Base-by-base conservation (phyloP, 2,797 vertebrate species). In the Liasis olivaceus region DNA sequence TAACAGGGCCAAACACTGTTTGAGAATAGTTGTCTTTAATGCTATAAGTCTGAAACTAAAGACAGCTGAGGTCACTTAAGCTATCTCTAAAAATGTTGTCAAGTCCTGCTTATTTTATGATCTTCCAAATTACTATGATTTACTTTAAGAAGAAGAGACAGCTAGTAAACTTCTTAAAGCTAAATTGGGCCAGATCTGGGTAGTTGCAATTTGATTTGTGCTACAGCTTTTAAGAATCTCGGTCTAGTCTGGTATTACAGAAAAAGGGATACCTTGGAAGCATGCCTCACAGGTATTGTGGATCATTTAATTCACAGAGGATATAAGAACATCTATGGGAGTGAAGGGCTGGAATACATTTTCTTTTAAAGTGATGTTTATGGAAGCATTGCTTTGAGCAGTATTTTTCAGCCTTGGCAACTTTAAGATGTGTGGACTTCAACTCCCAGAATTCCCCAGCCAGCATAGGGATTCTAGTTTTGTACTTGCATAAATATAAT, bases 71-170 rank as follows among this genome's bases (percentile, higher is more conserved):
- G 69, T 92, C 31, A 91, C 12, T 85, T 62, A 92, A 95, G 0
- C 63, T 63, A 59, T 15, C 89, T 90, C 42, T 4, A 3, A 20
- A 31, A 12, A 0, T 12, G 28, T 17, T 91, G 31, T 72, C 72
- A 92, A 66, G 51, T 2, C 59, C 11, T 14, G 66, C 31, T 60
- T 69, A 26, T 12, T 94, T 94, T 90, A 86, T 51, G 51, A 28
- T 64, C 58, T 96, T 93, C n/a, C 85, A 87, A 91, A 93, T 60
- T 69, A 81, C 5, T 56, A 1, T 72, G 93, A 86, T 87, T 36
- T 94, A 26, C 86, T 93, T 90, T 91, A 93, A 94, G 60, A 66
- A 42, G 31, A 77, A 90, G 36, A 47, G 72, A 90, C 90, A 92
- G 81, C 59, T 89, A 94, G 92, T 94, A 89, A 94, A 91, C 64